phyloP scores from a whole-genome alignment of 2,888 invertebrate genomes.

The Euzetes globulus region DNA sequence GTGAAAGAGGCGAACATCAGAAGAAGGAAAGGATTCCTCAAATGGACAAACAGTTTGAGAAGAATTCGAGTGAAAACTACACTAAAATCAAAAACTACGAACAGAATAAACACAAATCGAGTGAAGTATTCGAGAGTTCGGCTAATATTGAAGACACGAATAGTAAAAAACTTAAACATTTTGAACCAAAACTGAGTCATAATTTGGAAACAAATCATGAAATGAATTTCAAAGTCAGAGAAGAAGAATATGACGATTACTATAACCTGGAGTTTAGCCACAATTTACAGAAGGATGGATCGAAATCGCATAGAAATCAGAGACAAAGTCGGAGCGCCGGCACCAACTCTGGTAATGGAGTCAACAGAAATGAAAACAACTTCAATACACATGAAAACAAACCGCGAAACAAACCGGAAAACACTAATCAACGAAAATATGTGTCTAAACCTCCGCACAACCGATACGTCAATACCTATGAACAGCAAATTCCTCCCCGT shows the following conservation, averaged over 20 bases:
- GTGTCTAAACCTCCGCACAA: background rate
- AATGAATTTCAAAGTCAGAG: background rate
- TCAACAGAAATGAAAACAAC: background rate
- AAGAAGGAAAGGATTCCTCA: background rate
- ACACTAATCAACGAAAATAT: background rate
- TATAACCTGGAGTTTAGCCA: background rate
- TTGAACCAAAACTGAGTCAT: background rate
- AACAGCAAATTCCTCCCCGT: conserved; percentile 24
- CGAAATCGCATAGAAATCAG: background rate
- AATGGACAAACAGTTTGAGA: too few species aligned
- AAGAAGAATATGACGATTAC: conserved; percentile 6
- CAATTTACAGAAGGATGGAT: background rate
- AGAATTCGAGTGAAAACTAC: background rate
- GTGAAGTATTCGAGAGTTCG: background rate
- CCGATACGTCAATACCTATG: conserved; percentile 8
- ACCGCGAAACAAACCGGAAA: background rate
- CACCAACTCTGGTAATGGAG: background rate
- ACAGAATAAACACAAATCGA: background rate
- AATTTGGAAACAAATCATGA: background rate
- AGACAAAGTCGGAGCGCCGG: background rate
- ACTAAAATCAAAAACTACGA: background rate
- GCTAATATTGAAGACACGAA: background rate
- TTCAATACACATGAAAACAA: background rate
- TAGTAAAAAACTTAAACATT: background rate
- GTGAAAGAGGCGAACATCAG: background rate